These are phyloP conservation scores for Catharus minimus DNA, from an alignment of 2,113 vertebrate genomes.

Conservation along the genomic window DNA sequence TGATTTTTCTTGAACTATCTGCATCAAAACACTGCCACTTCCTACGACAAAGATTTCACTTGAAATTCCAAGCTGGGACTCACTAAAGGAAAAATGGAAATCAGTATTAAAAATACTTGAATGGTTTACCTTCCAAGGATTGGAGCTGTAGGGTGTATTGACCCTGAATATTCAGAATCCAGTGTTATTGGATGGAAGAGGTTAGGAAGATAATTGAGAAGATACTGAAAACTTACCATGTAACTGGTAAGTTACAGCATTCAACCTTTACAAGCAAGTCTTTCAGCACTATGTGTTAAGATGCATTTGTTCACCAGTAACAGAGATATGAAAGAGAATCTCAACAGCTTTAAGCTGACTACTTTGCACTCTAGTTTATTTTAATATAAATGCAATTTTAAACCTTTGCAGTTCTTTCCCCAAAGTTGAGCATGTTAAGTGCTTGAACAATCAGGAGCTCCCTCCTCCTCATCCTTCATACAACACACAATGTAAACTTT, in stretches of 20 bases:
- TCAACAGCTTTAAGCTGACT: not conserved
- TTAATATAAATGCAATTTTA: not conserved
- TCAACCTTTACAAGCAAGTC: not conserved
- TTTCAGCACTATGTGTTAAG: not conserved
- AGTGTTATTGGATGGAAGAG: not conserved
- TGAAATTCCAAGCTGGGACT: not conserved
- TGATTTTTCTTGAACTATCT: not conserved
- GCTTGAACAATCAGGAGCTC: not conserved
- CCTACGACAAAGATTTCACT: not conserved
- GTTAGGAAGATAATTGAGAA: not conserved
- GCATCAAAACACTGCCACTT: not conserved
- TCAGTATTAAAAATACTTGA: not conserved
- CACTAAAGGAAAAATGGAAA: not conserved
- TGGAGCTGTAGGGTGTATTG: not conserved
- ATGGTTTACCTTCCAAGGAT: not conserved
- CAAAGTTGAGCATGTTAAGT: not conserved
- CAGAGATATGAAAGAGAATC: not conserved
- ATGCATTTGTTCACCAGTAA: not conserved
- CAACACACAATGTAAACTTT: not conserved
- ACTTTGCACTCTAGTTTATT: not conserved
- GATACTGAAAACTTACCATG: not conserved
- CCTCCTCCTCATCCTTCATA: not conserved
- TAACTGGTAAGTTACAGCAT: not conserved
- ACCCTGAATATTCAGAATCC: not conserved
- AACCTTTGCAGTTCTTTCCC: not conserved